Conservation (phyloP, 2,113 vertebrate species). For the Indicator indicator region DNA sequence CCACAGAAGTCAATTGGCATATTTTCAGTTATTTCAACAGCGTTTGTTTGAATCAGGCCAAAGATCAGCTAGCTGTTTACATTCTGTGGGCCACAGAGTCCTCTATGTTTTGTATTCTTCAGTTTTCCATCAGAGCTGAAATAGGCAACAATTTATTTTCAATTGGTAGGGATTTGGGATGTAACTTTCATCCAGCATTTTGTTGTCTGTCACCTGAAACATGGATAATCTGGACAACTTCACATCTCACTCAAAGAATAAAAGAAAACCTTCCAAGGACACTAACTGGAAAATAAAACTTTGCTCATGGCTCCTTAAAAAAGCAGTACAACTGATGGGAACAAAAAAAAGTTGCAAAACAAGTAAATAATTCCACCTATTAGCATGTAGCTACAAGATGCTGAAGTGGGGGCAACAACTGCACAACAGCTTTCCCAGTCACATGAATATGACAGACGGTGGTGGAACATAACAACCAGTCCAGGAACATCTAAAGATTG, state of each 20-base stretch:
- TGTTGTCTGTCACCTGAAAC: background rate
- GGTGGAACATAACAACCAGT: background rate
- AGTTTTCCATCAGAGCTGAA: background rate
- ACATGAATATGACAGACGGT: background rate
- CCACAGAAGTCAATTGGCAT: conserved; percentile 59
- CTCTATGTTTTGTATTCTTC: background rate
- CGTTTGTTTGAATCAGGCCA: conserved; percentile 38
- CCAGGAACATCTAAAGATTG: background rate
- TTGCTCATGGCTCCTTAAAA: background rate
- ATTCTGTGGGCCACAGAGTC: conserved; percentile 39
- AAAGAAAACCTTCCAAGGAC: background rate
- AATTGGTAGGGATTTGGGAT: background rate
- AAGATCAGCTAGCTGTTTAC: conserved; percentile 51
- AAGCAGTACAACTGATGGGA: background rate
- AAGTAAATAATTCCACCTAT: background rate
- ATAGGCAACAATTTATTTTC: background rate
- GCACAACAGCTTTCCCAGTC: background rate
- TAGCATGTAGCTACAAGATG: background rate
- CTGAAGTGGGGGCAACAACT: background rate
- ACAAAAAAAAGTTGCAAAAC: background rate
- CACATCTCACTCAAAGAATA: background rate
- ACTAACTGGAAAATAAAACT: background rate
- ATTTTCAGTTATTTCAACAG: conserved; percentile 58
- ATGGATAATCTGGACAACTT: background rate
- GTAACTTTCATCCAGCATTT: background rate